Percentiles rank a stretch among this genome's conserved stretches.
phyloP scores from a whole-genome alignment of 2,888 invertebrate species.

The Epinotia ramella region DNA sequence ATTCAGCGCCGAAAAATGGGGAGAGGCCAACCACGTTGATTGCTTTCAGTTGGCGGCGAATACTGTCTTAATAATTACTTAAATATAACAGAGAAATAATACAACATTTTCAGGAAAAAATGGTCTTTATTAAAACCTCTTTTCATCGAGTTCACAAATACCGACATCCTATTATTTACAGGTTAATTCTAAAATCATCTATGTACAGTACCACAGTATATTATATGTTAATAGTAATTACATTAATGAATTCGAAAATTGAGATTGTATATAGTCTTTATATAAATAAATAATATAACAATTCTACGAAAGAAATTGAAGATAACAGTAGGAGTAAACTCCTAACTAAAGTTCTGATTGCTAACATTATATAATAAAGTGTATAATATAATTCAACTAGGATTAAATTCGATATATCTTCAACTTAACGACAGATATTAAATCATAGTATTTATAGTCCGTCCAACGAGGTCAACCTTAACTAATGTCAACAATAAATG shows the following conservation, averaged over 20 bases:
- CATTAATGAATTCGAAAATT: constrained; percentile 39
- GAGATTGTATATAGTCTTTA: constrained; percentile 38
- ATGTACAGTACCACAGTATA: constrained; percentile 52
- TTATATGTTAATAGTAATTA: constrained; percentile 47
- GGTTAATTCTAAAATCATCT: constrained; percentile 53
- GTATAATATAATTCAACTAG: constrained; percentile 44
- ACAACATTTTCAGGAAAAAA: constrained; percentile 65
- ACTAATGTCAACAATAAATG: background rate
- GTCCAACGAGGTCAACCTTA: constrained; percentile 10
- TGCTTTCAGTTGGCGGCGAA: too few relatives aligned
- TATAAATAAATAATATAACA: constrained; percentile 33
- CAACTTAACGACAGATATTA: constrained; percentile 29
- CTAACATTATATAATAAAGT: constrained; percentile 37
- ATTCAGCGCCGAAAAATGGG: too few relatives aligned
- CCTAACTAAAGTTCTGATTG: constrained; percentile 35
- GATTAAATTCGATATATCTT: constrained; percentile 45
- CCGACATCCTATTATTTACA: constrained; percentile 74
- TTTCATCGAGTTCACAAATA: constrained; percentile 70
- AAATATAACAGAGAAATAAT: constrained; percentile 49
- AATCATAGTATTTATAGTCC: background rate
- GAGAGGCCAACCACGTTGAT: too few relatives aligned
- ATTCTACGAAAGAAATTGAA: constrained; percentile 31
- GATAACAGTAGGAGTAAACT: constrained; percentile 41
- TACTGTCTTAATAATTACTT: too few relatives aligned
- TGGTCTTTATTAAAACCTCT: constrained; percentile 78